A percentile compares a stretch with the other conserved stretches of the same genome.
These are phyloP conservation scores for Coptodon bakossiorum DNA, from an alignment of 2,113 vertebrate genomes.

Conservation along the genomic window DNA sequence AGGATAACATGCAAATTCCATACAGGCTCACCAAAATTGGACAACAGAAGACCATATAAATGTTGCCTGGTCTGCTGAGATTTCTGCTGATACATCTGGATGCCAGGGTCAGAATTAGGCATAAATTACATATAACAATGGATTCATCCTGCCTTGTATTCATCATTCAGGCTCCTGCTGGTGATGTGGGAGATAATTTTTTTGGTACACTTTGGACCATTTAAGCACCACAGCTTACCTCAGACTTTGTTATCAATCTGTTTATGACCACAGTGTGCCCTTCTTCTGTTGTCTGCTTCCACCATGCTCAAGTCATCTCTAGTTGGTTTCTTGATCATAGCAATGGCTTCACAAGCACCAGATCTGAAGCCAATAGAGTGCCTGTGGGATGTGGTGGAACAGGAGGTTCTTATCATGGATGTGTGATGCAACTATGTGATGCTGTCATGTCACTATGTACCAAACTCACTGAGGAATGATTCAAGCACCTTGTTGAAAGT, in stretches of 20 bases:
- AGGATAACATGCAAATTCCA: not conserved
- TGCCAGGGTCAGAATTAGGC: not conserved
- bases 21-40: not conserved
- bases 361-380: not conserved
- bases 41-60: not conserved
- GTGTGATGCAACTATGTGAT: not conserved
- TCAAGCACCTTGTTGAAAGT: accelerated
- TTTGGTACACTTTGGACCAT: not conserved
- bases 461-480: accelerated
- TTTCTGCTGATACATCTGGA: not conserved
- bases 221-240: not conserved
- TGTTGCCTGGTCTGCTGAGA: not conserved
- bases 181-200: not conserved
- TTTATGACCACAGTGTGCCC: not conserved
- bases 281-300: not conserved
- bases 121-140: not conserved
- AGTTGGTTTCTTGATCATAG: not conserved
- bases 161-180: accelerated
- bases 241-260: accelerated
- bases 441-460: not conserved
- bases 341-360: not conserved
- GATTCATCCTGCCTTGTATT: not conserved
- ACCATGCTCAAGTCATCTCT: not conserved
- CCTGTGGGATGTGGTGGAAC: not conserved
- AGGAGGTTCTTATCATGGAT: not conserved